phyloP scores from a whole-genome alignment of 2,888 invertebrate genomes.

The Sicus ferrugineus region DNA sequence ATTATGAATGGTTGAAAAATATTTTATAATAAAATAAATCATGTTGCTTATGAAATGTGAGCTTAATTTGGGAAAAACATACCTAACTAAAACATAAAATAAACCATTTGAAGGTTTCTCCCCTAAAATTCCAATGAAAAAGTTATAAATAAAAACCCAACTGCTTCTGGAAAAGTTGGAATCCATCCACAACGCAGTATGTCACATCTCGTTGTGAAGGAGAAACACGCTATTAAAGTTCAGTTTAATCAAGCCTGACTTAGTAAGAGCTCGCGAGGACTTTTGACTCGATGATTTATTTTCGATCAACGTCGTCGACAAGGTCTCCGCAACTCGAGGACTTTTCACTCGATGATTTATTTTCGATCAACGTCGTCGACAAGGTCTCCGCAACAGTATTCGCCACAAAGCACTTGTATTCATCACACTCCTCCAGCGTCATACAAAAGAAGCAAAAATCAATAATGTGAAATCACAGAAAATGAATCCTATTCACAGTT shows the following conservation, averaged over 20 bases:
- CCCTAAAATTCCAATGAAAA: no score
- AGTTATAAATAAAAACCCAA: no score
- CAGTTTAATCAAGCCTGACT: no score
- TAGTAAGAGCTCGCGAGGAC: no score
- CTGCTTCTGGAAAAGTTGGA: no score
- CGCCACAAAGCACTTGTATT: conserved; percentile 20
- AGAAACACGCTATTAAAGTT: no score
- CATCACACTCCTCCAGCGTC: neutral
- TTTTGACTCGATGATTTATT: neutral
- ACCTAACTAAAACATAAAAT: no score
- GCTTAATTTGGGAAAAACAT: no score
- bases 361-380: neutral
- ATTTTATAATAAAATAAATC: neutral
- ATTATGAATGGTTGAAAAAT: neutral
- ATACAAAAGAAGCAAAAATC: conserved; percentile 1
- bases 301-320: neutral
- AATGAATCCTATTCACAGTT: conserved; percentile 20
- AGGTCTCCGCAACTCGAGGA: neutral
- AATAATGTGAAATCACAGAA: conserved; percentile 4
- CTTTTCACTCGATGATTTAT: neutral
- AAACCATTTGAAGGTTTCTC: no score
- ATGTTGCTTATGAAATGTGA: neutral
- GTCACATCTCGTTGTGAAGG: no score
- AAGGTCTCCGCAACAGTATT: neutral
- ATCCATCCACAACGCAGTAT: no score